A percentile compares a stretch with the other conserved stretches of the same genome.
Conservation (phyloP, 2,797 vertebrate genomes). For the Spatula clypeata region DNA sequence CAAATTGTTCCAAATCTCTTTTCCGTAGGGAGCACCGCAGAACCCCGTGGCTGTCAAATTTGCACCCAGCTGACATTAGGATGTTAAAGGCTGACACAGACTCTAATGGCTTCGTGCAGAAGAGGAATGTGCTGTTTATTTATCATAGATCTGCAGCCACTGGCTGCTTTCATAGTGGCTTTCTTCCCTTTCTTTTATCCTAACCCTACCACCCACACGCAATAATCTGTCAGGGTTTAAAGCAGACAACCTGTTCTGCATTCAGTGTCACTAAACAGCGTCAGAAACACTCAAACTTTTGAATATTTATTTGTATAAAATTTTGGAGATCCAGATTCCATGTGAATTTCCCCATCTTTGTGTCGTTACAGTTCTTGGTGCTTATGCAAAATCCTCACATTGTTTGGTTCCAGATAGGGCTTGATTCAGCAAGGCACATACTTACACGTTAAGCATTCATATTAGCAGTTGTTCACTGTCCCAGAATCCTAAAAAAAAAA, state of each 20-base stretch:
- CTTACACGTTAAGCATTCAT: conserved; percentile 41
- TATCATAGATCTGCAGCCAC: conserved; percentile 53
- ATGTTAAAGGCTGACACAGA: conserved; percentile 45
- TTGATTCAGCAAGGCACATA: conserved; percentile 39
- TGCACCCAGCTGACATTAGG: conserved; percentile 49
- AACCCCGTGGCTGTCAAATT: conserved; percentile 27
- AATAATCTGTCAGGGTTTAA: conserved; percentile 46
- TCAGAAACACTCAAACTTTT: conserved; percentile 23
- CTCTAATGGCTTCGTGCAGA: conserved; percentile 30
- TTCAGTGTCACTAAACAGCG: conserved; percentile 25
- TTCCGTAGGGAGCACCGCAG: conserved; percentile 8
- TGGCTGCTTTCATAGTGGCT: conserved; percentile 60
- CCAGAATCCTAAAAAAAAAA: conserved; percentile 21
- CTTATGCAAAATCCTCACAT: conserved; percentile 28
- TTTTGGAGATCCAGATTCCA: neutral
- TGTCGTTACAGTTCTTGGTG: neutral
- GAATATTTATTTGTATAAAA: conserved; percentile 31
- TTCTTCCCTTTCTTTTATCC: conserved; percentile 61
- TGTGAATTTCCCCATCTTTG: neutral
- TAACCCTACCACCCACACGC: conserved; percentile 60
- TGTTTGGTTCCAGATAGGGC: conserved; percentile 38
- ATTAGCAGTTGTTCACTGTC: conserved; percentile 53
- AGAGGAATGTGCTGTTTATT: conserved; percentile 72
- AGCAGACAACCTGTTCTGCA: conserved; percentile 50
- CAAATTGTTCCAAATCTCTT: conserved; percentile 6